These are phyloP conservation scores for Cylas formicarius DNA, from an alignment of 1,140 invertebrate species.

Conservation along the genomic window DNA sequence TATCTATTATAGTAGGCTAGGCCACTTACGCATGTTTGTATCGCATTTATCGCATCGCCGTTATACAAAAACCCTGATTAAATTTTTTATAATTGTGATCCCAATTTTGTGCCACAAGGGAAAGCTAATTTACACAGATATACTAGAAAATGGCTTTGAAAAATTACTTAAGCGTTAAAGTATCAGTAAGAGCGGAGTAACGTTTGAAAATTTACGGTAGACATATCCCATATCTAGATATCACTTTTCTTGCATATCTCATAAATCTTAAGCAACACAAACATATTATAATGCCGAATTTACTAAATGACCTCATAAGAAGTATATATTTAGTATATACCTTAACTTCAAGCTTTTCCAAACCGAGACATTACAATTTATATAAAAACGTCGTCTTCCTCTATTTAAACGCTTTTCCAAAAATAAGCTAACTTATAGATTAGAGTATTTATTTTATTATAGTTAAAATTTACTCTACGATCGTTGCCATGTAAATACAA, in stretches of 20 bases:
- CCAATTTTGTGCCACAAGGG: conserved; percentile 16
- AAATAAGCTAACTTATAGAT: no score
- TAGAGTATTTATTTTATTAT: conserved; percentile 7
- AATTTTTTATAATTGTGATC: conserved; percentile 18
- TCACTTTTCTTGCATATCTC: conserved; percentile 13
- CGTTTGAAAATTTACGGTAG: conserved; percentile 4
- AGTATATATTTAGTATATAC: background rate
- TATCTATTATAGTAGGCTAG: no score
- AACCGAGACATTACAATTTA: conserved; percentile 8
- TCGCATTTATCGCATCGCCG: background rate
- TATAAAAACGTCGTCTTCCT: conserved; percentile 4
- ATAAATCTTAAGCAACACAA: background rate
- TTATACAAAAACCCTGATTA: conserved; percentile 1
- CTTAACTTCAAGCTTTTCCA: background rate
- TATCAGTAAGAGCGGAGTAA: conserved; percentile 9
- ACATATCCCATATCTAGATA: conserved; percentile 15
- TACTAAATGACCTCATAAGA: conserved; percentile 1
- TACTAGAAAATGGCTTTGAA: conserved; percentile 12
- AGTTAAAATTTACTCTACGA: background rate
- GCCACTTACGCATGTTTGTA: no score
- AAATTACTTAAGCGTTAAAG: conserved; percentile 11
- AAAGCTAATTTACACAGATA: conserved; percentile 9
- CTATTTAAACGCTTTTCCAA: no score
- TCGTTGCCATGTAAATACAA: background rate
- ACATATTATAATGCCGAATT: conserved; percentile 7